Percentiles rank a stretch among this genome's conserved stretches.
Conservation (phyloP, 2,797 vertebrate genomes). For the Melanotaenia nigrans region DNA sequence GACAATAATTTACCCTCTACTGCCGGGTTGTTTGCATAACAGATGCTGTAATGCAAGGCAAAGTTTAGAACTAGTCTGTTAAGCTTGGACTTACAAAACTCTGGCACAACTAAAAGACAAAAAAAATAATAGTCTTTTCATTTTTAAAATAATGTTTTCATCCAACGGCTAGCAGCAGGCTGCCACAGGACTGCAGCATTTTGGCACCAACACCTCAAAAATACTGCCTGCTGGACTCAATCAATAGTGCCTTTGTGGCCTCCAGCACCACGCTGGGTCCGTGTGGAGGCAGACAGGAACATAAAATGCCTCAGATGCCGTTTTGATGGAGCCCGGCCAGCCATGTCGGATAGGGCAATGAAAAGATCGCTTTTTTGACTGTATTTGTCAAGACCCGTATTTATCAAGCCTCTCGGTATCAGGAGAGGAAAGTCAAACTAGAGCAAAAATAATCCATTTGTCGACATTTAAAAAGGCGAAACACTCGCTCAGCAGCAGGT, state of each 20-base stretch:
- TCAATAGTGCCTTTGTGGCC: conserved; percentile 72
- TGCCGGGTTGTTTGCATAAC: conserved; percentile 15
- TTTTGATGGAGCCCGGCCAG: conserved; percentile 41
- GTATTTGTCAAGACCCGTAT: conserved; percentile 30
- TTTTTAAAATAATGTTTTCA: neutral
- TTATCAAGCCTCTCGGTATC: conserved; percentile 25
- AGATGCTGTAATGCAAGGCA: conserved; percentile 11
- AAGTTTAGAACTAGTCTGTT: neutral
- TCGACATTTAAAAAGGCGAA: conserved; percentile 15
- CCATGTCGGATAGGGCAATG: conserved; percentile 35
- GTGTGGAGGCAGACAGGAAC: conserved; percentile 58
- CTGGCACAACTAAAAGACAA: neutral
- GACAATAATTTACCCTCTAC: conserved; percentile 15
- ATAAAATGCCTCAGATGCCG: conserved; percentile 55
- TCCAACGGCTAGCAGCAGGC: conserved; percentile 55
- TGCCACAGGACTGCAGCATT: conserved; percentile 49
- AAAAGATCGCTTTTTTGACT: conserved; percentile 31
- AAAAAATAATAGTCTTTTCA: conserved; percentile 14
- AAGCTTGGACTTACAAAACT: neutral
- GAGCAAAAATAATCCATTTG: conserved; percentile 21
- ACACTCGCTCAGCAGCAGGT: conserved; percentile 24
- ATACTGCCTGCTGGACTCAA: conserved; percentile 59
- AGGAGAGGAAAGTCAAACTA: conserved; percentile 37
- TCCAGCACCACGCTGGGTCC: conserved; percentile 54
- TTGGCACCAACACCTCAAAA: conserved; percentile 42